Conservation (phyloP, 2,888 invertebrate species). For the Caradrina kadenii region DNA sequence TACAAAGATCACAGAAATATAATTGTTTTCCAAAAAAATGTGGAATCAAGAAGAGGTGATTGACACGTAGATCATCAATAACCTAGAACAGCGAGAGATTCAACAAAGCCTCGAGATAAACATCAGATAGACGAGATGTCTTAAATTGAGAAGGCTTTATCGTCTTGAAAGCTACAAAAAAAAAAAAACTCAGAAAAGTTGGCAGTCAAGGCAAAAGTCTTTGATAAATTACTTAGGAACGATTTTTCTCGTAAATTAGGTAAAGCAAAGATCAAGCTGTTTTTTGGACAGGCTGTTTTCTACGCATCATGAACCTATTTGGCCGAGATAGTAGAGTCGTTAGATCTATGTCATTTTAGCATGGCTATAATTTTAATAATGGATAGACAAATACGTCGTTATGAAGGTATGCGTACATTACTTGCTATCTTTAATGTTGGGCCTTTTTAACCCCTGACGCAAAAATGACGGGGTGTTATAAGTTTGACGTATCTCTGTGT, state of each 20-base stretch:
- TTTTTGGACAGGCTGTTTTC: neutral
- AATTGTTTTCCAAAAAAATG: neutral
- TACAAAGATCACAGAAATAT: neutral
- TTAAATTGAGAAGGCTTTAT: conserved; percentile 39
- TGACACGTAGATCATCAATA: conserved; percentile 74
- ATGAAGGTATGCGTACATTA: neutral
- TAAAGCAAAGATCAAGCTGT: neutral
- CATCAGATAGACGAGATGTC: conserved; percentile 52
- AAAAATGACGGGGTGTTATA: too few relatives aligned
- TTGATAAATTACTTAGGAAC: conserved; percentile 5
- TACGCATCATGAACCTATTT: neutral
- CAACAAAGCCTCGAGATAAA: conserved; percentile 67
- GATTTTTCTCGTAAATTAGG: conserved; percentile 4
- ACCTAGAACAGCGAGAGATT: conserved; percentile 66
- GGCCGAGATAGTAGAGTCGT: neutral
- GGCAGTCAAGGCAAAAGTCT: neutral
- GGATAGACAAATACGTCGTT: neutral
- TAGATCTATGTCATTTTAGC: neutral
- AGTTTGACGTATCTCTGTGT: too few relatives aligned
- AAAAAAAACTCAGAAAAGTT: conserved; percentile 22
- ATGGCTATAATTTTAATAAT: neutral
- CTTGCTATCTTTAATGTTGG: neutral
- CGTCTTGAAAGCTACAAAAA: conserved; percentile 19
- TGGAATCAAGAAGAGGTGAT: conserved; percentile 9
- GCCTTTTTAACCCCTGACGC: too few relatives aligned